Conservation (phyloP, 1,140 invertebrate species). For the Polypedilum vanderplanki region DNA sequence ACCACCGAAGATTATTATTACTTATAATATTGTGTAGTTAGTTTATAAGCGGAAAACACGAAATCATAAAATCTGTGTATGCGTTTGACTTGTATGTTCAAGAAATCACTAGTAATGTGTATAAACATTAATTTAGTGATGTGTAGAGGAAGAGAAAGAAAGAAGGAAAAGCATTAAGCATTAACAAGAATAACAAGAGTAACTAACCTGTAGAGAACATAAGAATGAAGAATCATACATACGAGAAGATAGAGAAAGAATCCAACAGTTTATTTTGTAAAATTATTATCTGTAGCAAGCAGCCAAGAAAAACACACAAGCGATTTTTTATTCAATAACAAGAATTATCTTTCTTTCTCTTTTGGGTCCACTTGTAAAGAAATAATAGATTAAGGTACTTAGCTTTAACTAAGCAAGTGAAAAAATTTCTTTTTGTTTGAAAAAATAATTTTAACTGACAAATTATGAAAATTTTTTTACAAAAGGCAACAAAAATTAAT, state of each 20-base stretch:
- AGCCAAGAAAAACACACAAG: conserved; percentile 14
- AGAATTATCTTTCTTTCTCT: too few species aligned
- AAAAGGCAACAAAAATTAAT: too few species aligned
- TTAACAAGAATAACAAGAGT: conserved; percentile 28
- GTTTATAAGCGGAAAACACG: neutral
- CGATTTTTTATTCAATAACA: conserved; percentile 26
- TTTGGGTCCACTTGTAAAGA: too few species aligned
- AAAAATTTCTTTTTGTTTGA: too few species aligned
- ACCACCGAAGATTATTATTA: conserved; percentile 22
- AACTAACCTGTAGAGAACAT: conserved; percentile 13
- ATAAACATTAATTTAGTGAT: conserved; percentile 28
- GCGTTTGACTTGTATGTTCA: neutral
- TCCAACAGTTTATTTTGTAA: neutral
- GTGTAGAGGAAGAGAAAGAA: conserved; percentile 7
- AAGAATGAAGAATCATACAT: neutral
- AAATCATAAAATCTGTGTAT: conserved; percentile 2
- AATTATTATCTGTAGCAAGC: conserved; percentile 22
- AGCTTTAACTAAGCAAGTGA: too few species aligned
- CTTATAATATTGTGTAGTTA: neutral
- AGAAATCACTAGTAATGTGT: conserved; percentile 25
- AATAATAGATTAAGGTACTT: too few species aligned
- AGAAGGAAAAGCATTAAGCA: conserved; percentile 24
- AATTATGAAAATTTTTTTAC: too few species aligned
- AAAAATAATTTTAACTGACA: too few species aligned
- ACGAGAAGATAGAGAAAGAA: neutral